These are phyloP conservation scores for Elaphurus davidianus DNA, from an alignment of 2,113 vertebrate species.

Conservation along the genomic window DNA sequence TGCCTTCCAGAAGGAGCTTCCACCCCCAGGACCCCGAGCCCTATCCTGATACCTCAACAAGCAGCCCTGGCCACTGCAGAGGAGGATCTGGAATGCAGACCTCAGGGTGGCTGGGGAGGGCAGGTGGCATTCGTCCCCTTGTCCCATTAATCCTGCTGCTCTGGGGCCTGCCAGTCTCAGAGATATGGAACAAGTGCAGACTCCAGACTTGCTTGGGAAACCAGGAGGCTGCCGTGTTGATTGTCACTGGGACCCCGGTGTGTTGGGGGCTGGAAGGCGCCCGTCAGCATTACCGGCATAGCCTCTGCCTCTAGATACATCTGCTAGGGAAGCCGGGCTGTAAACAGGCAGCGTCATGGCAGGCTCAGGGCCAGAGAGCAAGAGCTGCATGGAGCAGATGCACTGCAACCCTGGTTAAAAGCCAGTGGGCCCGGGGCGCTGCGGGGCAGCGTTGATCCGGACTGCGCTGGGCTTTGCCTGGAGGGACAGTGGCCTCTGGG, in stretches of 20 bases:
- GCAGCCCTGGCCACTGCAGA: not conserved
- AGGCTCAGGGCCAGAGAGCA: not conserved
- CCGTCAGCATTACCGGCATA: fast-evolving
- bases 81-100: not conserved
- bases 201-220: not conserved
- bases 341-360: not conserved
- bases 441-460: fast-evolving
- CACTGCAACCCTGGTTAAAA: not conserved
- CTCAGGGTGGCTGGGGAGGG: not conserved
- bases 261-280: fast-evolving
- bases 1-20: not conserved
- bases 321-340: not conserved
- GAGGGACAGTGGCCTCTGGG: not conserved
- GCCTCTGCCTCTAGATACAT: not conserved
- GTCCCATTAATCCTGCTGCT: not conserved
- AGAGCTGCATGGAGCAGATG: not conserved
- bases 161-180: not conserved
- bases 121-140: not conserved
- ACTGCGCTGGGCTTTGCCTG: not conserved
- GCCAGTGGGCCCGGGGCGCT: fast-evolving
- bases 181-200: not conserved
- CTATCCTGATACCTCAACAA: not conserved
- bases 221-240: fast-evolving
- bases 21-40: not conserved
- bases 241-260: fast-evolving